A percentile compares a stretch with the other conserved stretches of the same genome.
phyloP scores from a whole-genome alignment of 2,888 invertebrate genomes.

The Dryococelus australis region DNA sequence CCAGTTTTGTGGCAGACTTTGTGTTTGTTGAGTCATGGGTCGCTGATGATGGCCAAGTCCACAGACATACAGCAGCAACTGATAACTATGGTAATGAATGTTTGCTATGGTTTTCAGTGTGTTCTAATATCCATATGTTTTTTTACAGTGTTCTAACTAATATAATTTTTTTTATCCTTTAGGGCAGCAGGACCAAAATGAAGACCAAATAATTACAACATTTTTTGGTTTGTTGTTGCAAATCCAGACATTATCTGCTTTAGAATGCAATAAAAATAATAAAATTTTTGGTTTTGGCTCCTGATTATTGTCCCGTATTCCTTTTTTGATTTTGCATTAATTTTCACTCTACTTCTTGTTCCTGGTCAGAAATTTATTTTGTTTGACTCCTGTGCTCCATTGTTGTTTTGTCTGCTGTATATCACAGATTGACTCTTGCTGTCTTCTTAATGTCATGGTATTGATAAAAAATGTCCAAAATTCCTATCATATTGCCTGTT shows the following conservation, averaged over 20 bases:
- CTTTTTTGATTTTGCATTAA: background rate
- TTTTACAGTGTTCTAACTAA: conserved; percentile 6
- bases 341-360: background rate
- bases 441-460: no score
- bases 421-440: no score
- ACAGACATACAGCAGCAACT: conserved; percentile 39
- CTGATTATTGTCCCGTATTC: background rate
- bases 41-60: conserved; percentile 50
- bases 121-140: conserved; percentile 4
- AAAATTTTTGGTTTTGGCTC: background rate
- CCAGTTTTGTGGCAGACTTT: conserved; percentile 77
- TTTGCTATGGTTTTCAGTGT: background rate
- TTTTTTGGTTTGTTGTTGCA: background rate
- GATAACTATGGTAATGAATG: conserved; percentile 43
- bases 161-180: background rate
- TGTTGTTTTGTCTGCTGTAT: background rate
- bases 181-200: background rate
- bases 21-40: conserved; percentile 76
- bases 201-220: background rate
- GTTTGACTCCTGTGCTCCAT: background rate
- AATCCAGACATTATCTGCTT: background rate
- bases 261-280: no score
- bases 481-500: no score
- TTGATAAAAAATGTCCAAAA: no score
- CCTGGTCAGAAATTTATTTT: background rate